Percentiles rank a stretch among this genome's conserved stretches.
phyloP scores from a whole-genome alignment of 2,888 invertebrate species.

The Drosophila mulleri region DNA sequence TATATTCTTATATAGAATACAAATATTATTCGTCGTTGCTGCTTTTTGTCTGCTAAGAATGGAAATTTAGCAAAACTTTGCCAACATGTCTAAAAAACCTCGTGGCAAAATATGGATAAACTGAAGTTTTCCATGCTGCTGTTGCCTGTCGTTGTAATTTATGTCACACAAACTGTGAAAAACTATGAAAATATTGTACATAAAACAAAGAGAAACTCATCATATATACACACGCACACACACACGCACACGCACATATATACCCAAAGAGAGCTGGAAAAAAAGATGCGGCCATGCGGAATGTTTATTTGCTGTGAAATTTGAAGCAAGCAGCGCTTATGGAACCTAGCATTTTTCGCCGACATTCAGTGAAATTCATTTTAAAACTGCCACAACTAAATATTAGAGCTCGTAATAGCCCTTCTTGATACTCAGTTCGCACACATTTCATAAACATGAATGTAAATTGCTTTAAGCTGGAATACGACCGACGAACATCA shows the following conservation, averaged over 20 bases:
- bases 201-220: conserved; percentile 52
- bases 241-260: background rate
- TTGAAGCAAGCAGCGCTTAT: conserved; percentile 55
- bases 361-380: conserved; percentile 38
- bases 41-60: conserved; percentile 14
- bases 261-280: conserved; percentile 1
- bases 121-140: conserved; percentile 38
- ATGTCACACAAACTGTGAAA: conserved; percentile 65
- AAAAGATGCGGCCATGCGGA: conserved; percentile 61
- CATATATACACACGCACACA: conserved; percentile 21
- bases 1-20: background rate
- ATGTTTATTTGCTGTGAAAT: conserved; percentile 75
- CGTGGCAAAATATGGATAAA: conserved; percentile 57
- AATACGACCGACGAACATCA: conserved; percentile 48
- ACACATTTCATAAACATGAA: conserved; percentile 45
- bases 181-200: conserved; percentile 62
- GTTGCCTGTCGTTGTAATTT: conserved; percentile 61
- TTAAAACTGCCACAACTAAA: conserved; percentile 22
- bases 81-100: conserved; percentile 24
- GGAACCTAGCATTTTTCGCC: conserved; percentile 4
- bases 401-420: conserved; percentile 46
- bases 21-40: background rate
- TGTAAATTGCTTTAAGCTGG: conserved; percentile 51
- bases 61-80: conserved; percentile 36
- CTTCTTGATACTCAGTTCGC: conserved; percentile 39